Conservation (phyloP, 2,888 invertebrate species). For the Drosophila subsilvestris region DNA sequence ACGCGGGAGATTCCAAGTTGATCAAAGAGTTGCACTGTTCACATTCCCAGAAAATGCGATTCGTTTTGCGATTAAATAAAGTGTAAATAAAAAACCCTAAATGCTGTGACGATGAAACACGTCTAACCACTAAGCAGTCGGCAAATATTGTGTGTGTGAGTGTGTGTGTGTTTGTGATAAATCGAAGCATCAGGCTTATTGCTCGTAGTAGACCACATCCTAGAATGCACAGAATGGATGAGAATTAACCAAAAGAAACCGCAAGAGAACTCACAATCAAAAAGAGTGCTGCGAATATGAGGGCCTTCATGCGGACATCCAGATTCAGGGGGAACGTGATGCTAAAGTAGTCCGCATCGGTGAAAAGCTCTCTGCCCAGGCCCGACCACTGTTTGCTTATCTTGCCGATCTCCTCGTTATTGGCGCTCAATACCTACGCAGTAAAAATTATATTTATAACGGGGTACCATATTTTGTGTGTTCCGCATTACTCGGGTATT, state of each 20-base stretch:
- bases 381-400: conserved; percentile 95
- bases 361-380: conserved; percentile 90
- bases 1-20: conserved; percentile 42
- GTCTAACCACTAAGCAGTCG: conserved; percentile 54
- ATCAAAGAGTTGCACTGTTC: conserved; percentile 22
- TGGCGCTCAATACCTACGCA: conserved; percentile 88
- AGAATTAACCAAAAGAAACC: background rate
- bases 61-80: conserved; percentile 9
- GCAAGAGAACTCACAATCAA: conserved; percentile 87
- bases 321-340: conserved; percentile 94
- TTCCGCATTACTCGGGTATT: conserved; percentile 26
- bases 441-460: conserved; percentile 49
- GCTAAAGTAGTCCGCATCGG: conserved; percentile 93
- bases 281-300: conserved; percentile 90
- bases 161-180: conserved; percentile 9
- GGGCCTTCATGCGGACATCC: conserved; percentile 91
- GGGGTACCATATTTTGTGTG: conserved; percentile 15
- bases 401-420: conserved; percentile 91
- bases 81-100: conserved; percentile 25
- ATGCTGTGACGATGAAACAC: conserved; percentile 30
- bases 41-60: conserved; percentile 17
- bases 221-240: background rate
- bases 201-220: conserved; percentile 54
- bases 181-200: conserved; percentile 24
- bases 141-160: conserved; percentile 21